Evolutionary conservation across 1,140 invertebrate genomes (phyloP), one percentile per base, ranked within the genome.

Genomic region (Drosophila azteca): DNA sequence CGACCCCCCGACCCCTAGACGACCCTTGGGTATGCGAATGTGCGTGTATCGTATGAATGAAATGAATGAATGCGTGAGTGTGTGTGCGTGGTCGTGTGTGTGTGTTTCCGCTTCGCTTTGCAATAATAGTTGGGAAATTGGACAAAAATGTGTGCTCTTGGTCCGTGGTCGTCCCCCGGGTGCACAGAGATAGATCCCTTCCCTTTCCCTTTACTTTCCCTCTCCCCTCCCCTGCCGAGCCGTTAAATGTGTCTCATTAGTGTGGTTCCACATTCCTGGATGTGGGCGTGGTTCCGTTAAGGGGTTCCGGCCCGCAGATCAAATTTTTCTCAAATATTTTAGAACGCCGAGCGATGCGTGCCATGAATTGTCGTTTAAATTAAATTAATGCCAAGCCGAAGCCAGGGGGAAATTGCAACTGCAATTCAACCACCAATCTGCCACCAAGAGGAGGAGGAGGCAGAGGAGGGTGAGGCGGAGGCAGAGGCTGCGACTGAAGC

Each of bases 291-390:
- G 53, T 43, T 43, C 43, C 29, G 58, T 29, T 20, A 63, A 48
- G 58, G 54, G 49, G 31, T 46, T 41, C 54, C 46, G 58, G 57
- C 65, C 62, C 53, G 44, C 72, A 66, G 61, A 75, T 75, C 68
- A 71, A 39, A 39, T 52, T 72, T 79, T 71, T 69, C 44, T 20
- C 5, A 39, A 26, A 84, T 53, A 67, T 69, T 68, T 59, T 59
- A 67, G 44, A 64, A 72, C 81, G 76, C 17, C 0, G 17, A 20
- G 17, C 17, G 17, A 20, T 74, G 74, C 77, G 79, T 82, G 78
- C 69, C 71, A 74, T 75, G 82, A 85, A 88, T 85, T 82, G 82
- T 76, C 83, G 79, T 87, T 87, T 82, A 87, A 85, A 87, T 87
- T 87, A 87, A 87, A 87, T 87, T 82, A 88, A 81, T 79, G 78